Evolutionary conservation across 2,888 invertebrate species (phyloP), one percentile per base, ranked within the genome.

Genomic region (Agrochola lota): DNA sequence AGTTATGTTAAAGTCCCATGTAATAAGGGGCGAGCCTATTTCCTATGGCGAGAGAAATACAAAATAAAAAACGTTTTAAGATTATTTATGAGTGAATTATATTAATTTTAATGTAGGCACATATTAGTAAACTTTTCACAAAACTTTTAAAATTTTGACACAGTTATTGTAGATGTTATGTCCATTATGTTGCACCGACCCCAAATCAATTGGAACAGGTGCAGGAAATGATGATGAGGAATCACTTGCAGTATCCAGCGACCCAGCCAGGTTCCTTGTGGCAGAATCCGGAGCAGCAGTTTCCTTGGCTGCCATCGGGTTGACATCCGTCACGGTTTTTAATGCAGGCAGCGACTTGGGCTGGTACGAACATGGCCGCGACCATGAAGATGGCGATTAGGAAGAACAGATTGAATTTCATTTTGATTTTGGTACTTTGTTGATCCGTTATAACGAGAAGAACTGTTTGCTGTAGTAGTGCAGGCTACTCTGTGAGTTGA

Each of bases 271-370:
- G 63, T 17, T 63, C 17, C 69, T 69, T 69, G 69, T 69, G 63
- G n/a, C 69, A 69, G 12, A 35, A 69, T 63, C 69, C 69, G 35
- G 69, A 69, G 35, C 69, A 69, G 69, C 69, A 69, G 69, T 69
- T 69, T 12, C 69, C 69, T 69, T 69, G 69, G 35, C 69, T 69
- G 2, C 69, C 69, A 69, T 69, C 69, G 0, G 69, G 69, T 35
- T 69, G 69, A 2, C 69, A 69, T 0, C 69, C 69, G 2, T 69
- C 63, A 1, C 69, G 35, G 35, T 69, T n/a, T 1, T 35, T 35
- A 1, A 69, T 69, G 69, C 69, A 69, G n/a, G 69, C 69, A 35
- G 35, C 63, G 0, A 69, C 69, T 35, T 63, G 69, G 11, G 11
- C 35, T 0, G 69, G 69, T 1, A 63, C 0, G 11, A 69, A 63